Base-by-base conservation (phyloP, 1,140 invertebrate genomes). In the Heliothis subflexa region DNA sequence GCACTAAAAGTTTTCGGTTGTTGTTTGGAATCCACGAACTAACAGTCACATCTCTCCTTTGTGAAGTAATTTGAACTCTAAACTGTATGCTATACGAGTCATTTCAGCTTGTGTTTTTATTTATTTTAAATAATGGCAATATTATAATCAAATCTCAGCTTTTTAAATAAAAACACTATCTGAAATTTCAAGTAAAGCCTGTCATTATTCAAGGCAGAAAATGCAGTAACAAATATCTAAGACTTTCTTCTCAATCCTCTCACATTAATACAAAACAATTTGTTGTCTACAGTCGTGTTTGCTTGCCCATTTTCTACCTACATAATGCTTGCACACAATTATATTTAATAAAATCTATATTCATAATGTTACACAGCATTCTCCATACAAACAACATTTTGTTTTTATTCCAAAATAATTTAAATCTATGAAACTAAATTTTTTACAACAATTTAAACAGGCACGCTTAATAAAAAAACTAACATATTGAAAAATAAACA, bases 1-100 rank as follows among this genome's bases (percentile, higher is more conserved):
- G 47, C 12, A 40, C 70, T 16, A 64, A 77, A 80, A 80, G 74
- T 57, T 78, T 80, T 70, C 33, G 61, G 59, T 79, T 40, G 3
- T 33, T 33, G 33, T 40, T n/a, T 12, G 13, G 10, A 28, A 16
- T 64, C 13, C 13, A 40, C n/a, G 33, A 64, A 21, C n/a, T n/a
- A 71, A 71, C 68, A 71, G 64, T 68, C 64, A 68, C 64, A 68
- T 68, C 64, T 68, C 64, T 68, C 64, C 64, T 68, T 68, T 68
- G 64, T 64, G 59, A 62, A 64, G 61, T 64, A 64, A 47, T 64
- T 33, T 47, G 61, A 45, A 47, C 28, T 64, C 45, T 64, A 64
- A 68, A 13, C 18, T 14, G 18, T 50, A 28, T 18, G 18, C n/a
- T 14, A 16, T 64, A 47, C 9, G 10, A n/a, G 40, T n/a, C 7